phyloP scores from a whole-genome alignment of 2,888 invertebrate species.

The Rugalucina vietnamica region DNA sequence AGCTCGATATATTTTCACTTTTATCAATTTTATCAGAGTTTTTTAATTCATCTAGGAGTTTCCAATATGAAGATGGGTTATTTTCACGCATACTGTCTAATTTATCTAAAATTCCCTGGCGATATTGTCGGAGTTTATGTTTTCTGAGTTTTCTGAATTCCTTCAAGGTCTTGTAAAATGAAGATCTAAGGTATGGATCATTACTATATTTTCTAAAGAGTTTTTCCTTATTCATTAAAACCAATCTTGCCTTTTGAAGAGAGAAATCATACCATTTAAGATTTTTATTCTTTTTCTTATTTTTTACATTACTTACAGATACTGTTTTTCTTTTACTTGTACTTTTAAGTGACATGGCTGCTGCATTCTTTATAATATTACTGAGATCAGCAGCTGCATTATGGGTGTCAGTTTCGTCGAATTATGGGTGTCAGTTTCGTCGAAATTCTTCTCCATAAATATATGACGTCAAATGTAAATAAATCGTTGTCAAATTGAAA shows the following conservation, averaged over 20 bases:
- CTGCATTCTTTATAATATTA: not conserved
- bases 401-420: not conserved
- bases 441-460: too few relatives aligned
- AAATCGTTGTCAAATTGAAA: too few relatives aligned
- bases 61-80: not conserved
- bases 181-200: not conserved
- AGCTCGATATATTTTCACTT: not conserved
- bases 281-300: not conserved
- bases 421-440: too few relatives aligned
- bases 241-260: not conserved
- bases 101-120: not conserved
- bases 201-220: not conserved
- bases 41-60: not conserved
- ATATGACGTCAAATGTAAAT: too few relatives aligned
- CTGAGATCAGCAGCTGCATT: not conserved
- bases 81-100: not conserved
- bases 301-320: too few relatives aligned
- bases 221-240: not conserved
- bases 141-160: not conserved
- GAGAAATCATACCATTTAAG: not conserved
- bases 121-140: not conserved
- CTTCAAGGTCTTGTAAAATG: too few relatives aligned
- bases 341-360: not conserved
- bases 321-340: not conserved
- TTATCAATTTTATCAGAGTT: not conserved